Percentiles rank a stretch among this genome's conserved stretches.
Evolutionary conservation across 2,888 invertebrate genomes (phyloP).

Genomic region (Melipona bicolor): DNA sequence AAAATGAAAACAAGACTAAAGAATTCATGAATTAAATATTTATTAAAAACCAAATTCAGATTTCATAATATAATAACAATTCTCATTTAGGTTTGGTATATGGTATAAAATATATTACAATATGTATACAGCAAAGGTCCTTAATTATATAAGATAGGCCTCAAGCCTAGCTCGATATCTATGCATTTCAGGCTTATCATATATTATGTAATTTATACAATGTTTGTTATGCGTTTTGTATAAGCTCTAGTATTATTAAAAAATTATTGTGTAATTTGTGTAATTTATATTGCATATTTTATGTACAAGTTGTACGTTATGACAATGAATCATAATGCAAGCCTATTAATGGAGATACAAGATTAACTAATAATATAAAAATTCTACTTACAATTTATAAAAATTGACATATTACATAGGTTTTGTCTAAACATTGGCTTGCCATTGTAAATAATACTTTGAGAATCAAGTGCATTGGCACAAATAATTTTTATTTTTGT

Average conservation of each 20-base stretch:
- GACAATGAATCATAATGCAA: constrained; percentile 54
- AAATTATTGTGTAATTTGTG: constrained; percentile 40
- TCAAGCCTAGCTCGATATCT: constrained; percentile 76
- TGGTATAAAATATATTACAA: constrained; percentile 83
- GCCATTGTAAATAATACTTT: constrained; percentile 32
- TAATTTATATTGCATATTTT: constrained; percentile 46
- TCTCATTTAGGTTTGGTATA: constrained; percentile 73
- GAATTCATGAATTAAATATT: constrained; percentile 69
- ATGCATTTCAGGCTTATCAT: constrained; percentile 53
- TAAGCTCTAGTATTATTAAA: constrained; percentile 58
- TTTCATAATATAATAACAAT: constrained; percentile 75
- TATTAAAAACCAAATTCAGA: constrained; percentile 74
- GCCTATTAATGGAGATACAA: constrained; percentile 32
- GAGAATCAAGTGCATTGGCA: constrained; percentile 60
- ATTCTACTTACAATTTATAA: constrained; percentile 24
- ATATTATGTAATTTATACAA: constrained; percentile 50
- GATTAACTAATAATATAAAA: constrained; percentile 32
- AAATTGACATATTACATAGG: constrained; percentile 19
- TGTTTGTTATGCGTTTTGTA: constrained; percentile 54
- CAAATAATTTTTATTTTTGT: constrained; percentile 40
- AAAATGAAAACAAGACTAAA: background rate
- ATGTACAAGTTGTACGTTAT: constrained; percentile 57
- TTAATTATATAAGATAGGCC: constrained; percentile 71
- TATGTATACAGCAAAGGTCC: constrained; percentile 75
- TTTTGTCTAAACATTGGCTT: constrained; percentile 35